A percentile compares a stretch with the other conserved stretches of the same genome.
Evolutionary conservation across 1,140 invertebrate genomes (phyloP).

Genomic region (Riptortus pedestris): DNA sequence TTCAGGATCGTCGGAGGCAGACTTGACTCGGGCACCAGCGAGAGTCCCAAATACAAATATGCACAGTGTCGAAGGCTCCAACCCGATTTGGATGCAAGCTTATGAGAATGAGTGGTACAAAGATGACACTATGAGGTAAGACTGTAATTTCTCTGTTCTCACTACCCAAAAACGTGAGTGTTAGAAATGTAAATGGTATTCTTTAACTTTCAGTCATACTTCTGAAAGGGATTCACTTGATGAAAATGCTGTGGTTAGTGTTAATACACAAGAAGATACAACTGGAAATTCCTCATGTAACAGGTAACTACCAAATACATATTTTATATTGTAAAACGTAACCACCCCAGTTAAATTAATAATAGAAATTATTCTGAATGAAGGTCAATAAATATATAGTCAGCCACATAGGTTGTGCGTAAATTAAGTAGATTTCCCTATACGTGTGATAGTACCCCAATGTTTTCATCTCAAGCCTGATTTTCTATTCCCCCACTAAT

Average conservation of each 20-base stretch:
- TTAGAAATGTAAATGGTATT: constrained; percentile 3
- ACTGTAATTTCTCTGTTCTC: constrained; percentile 5
- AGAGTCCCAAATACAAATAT: constrained; percentile 88
- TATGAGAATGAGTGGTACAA: constrained; percentile 94
- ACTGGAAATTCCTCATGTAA: constrained; percentile 40
- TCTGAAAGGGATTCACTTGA: constrained; percentile 78
- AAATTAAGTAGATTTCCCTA: too few species aligned
- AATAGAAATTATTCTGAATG: too few species aligned
- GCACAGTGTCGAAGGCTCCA: constrained; percentile 84
- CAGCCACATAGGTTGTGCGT: too few species aligned
- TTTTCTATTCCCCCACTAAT: too few species aligned
- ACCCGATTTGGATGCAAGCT: constrained; percentile 89
- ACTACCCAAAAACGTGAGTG: background rate
- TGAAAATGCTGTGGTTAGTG: constrained; percentile 63
- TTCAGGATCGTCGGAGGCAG: constrained; percentile 54
- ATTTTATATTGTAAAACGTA: background rate
- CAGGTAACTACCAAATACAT: constrained; percentile 32
- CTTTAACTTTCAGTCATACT: constrained; percentile 44
- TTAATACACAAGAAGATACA: constrained; percentile 43
- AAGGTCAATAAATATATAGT: too few species aligned
- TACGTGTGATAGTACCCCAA: too few species aligned
- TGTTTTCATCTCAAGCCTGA: too few species aligned
- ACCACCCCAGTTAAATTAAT: too few species aligned
- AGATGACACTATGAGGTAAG: constrained; percentile 57
- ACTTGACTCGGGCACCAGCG: constrained; percentile 53